phyloP scores from a whole-genome alignment of 1,140 invertebrate genomes.

The Drosophila pectinifera region DNA sequence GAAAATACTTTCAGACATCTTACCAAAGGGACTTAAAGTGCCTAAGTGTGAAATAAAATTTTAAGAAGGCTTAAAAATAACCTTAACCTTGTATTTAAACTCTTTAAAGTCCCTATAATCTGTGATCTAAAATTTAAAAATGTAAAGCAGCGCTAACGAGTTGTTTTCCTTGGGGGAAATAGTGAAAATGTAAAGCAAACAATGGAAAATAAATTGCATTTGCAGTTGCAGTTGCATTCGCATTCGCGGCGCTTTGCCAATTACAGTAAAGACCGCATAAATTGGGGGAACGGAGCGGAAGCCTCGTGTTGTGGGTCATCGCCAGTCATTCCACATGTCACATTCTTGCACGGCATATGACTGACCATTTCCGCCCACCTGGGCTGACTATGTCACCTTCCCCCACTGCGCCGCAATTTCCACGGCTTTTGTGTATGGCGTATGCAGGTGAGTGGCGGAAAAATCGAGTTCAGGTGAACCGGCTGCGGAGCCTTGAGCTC shows the following conservation, averaged over 20 bases:
- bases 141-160: slow-evolving; percentile 16
- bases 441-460: slow-evolving; percentile 32
- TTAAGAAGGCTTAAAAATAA: neutral
- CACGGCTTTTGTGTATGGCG: slow-evolving; percentile 3
- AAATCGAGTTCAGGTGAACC: slow-evolving; percentile 50
- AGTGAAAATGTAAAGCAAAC: slow-evolving; percentile 35
- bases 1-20: neutral
- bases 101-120: neutral
- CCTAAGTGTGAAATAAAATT: neutral
- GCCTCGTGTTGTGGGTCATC: slow-evolving; percentile 34
- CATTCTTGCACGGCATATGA: slow-evolving; percentile 61
- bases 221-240: slow-evolving; percentile 15
- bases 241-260: slow-evolving; percentile 44
- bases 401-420: neutral
- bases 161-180: slow-evolving; percentile 23
- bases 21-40: neutral
- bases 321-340: slow-evolving; percentile 58
- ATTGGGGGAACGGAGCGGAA: slow-evolving; percentile 21
- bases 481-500: slow-evolving; percentile 30
- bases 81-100: neutral
- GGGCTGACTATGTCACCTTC: neutral
- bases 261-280: slow-evolving; percentile 58
- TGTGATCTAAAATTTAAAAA: neutral
- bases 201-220: slow-evolving; percentile 44
- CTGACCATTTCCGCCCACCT: slow-evolving; percentile 53